Evolutionary conservation across 2,888 invertebrate genomes (phyloP).

Genomic region (Ectemnius continuus): DNA sequence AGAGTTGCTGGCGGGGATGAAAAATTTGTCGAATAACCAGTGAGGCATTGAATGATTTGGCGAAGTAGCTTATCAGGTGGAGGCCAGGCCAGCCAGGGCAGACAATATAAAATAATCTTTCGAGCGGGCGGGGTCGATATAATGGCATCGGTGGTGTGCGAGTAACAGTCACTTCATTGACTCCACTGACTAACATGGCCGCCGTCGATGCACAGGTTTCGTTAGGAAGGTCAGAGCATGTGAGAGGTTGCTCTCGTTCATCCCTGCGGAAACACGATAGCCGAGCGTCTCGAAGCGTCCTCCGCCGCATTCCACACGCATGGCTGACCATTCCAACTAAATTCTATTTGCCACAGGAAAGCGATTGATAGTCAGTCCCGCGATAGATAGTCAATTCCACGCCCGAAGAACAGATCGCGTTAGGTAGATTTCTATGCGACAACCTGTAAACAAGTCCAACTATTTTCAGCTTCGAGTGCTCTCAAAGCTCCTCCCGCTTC

Average conservation of each 20-base stretch:
- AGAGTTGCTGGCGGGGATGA: neutral
- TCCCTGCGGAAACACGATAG: conserved; percentile 75
- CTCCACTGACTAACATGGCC: conserved; percentile 9
- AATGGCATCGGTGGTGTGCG: conserved; percentile 26
- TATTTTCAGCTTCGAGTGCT: too few species aligned
- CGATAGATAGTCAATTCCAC: too few species aligned
- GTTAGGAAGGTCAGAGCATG: conserved; percentile 51
- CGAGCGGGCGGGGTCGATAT: conserved; percentile 54
- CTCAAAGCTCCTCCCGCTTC: too few species aligned
- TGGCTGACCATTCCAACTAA: conserved; percentile 19
- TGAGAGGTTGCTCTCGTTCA: conserved; percentile 66
- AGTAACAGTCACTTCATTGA: neutral
- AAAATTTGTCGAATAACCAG: neutral
- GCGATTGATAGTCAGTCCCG: too few species aligned
- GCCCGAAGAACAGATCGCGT: too few species aligned
- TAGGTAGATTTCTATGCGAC: too few species aligned
- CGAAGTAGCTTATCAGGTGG: conserved; percentile 50
- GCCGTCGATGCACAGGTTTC: conserved; percentile 53
- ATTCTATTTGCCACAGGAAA: conserved; percentile 11
- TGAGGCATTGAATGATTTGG: neutral
- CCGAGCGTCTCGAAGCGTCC: conserved; percentile 7
- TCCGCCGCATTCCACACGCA: conserved; percentile 15
- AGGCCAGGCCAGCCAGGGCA: conserved; percentile 41
- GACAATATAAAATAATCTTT: conserved; percentile 63
- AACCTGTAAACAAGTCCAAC: too few species aligned